These are phyloP conservation scores for Cosmia pyralina DNA, from an alignment of 2,888 invertebrate species.

Conservation along the genomic window DNA sequence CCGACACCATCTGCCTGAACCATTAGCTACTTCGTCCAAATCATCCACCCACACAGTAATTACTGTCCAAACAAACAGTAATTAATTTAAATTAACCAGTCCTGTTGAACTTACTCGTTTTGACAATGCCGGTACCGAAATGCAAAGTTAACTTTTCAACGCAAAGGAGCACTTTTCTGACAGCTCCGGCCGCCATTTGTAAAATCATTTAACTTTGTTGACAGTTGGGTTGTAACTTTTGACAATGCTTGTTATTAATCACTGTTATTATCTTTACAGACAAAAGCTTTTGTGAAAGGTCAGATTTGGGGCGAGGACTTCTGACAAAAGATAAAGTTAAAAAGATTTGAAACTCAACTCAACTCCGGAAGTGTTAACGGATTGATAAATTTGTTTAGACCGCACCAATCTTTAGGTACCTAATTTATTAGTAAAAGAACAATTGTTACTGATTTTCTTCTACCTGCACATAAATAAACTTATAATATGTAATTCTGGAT, in stretches of 20 bases:
- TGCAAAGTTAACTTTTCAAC: slow-evolving; percentile 41
- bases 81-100: slow-evolving; percentile 51
- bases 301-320: slow-evolving; percentile 3
- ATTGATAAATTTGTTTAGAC: neutral
- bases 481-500: neutral
- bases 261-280: slow-evolving; percentile 19
- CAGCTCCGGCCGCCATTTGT: slow-evolving; percentile 48
- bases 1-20: slow-evolving; percentile 49
- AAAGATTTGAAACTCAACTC: neutral
- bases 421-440: no score
- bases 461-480: neutral
- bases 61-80: slow-evolving; percentile 56
- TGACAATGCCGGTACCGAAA: slow-evolving; percentile 53
- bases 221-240: slow-evolving; percentile 30
- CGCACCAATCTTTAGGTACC: neutral
- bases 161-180: slow-evolving; percentile 17
- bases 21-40: slow-evolving; percentile 38
- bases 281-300: slow-evolving; percentile 33
- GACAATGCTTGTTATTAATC: slow-evolving; percentile 41
- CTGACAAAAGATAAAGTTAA: slow-evolving; percentile 6
- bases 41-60: slow-evolving; percentile 47
- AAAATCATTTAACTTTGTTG: slow-evolving; percentile 46
- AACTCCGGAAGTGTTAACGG: neutral
- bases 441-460: neutral
- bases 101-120: slow-evolving; percentile 47